A percentile compares a stretch with the other conserved stretches of the same genome.
Evolutionary conservation across 2,888 invertebrate genomes (phyloP).

Genomic region (Carpatolechia fugitivella): DNA sequence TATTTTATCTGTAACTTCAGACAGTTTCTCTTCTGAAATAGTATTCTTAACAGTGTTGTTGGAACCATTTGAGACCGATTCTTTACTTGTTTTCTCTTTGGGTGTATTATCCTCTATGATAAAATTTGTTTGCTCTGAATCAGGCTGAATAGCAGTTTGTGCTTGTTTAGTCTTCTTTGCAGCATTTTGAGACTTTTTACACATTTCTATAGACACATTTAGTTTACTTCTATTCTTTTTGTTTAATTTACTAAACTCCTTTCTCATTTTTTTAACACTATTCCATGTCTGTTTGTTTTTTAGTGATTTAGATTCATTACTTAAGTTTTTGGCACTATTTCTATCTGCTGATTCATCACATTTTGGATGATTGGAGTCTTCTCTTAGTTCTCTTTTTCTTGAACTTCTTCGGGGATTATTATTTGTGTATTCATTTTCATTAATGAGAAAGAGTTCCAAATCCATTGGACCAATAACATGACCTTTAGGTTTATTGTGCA

Average conservation of each 20-base stretch:
- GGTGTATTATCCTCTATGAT: slow-evolving; percentile 57
- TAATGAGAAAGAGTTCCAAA: slow-evolving; percentile 46
- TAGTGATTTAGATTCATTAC: slow-evolving; percentile 41
- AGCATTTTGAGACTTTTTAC: slow-evolving; percentile 50
- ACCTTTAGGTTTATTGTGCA: slow-evolving; percentile 37
- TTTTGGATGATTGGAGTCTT: slow-evolving; percentile 29
- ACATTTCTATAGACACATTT: slow-evolving; percentile 71
- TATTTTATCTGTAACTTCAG: neutral
- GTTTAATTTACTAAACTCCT: slow-evolving; percentile 65
- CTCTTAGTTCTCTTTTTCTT: slow-evolving; percentile 48
- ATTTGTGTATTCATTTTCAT: slow-evolving; percentile 49
- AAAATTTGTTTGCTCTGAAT: slow-evolving; percentile 26
- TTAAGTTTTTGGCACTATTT: slow-evolving; percentile 40
- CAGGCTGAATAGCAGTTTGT: slow-evolving; percentile 7
- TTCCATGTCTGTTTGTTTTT: slow-evolving; percentile 59
- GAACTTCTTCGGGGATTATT: slow-evolving; percentile 60
- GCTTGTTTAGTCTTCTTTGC: slow-evolving; percentile 27
- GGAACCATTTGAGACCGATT: neutral
- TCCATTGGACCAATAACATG: slow-evolving; percentile 51
- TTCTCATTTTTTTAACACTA: slow-evolving; percentile 69
- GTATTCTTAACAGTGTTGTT: neutral
- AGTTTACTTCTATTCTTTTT: slow-evolving; percentile 62
- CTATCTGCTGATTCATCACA: slow-evolving; percentile 36
- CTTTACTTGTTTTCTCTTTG: slow-evolving; percentile 16
- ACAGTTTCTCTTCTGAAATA: neutral